Conservation (phyloP, 2,888 invertebrate genomes). For the Sphaerophoria rueppellii region DNA sequence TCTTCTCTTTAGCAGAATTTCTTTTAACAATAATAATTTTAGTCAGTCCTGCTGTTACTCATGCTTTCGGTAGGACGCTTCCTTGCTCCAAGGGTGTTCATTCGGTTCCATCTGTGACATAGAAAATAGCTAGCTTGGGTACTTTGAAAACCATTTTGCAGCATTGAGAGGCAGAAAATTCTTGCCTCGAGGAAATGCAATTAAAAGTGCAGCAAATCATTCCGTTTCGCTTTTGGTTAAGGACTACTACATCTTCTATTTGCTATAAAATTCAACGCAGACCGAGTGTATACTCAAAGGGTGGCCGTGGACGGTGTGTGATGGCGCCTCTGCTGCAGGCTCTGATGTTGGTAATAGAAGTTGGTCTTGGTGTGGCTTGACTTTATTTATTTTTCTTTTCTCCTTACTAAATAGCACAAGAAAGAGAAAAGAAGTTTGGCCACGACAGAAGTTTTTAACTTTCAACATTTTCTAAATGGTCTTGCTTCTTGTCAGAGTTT, state of each 20-base stretch:
- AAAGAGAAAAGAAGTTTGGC: slow-evolving; percentile 24
- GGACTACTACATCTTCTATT: slow-evolving; percentile 25
- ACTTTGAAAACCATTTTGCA: slow-evolving; percentile 26
- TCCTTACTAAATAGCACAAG: neutral
- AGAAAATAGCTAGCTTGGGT: slow-evolving; percentile 25
- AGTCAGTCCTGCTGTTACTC: slow-evolving; percentile 25
- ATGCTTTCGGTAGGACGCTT: no score
- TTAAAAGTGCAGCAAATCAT: slow-evolving; percentile 72
- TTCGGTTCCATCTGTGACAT: slow-evolving; percentile 65
- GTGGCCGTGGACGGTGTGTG: neutral
- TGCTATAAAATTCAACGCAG: neutral
- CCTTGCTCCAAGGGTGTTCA: neutral
- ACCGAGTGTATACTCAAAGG: slow-evolving; percentile 1
- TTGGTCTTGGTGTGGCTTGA: neutral
- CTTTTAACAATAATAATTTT: slow-evolving; percentile 29
- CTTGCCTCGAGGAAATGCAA: slow-evolving; percentile 62
- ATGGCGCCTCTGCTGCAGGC: neutral
- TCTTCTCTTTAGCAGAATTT: slow-evolving; percentile 32
- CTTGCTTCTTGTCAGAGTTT: slow-evolving; percentile 32
- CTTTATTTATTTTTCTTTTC: slow-evolving; percentile 4
- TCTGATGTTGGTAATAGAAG: neutral
- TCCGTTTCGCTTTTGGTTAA: slow-evolving; percentile 32
- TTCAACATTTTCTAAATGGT: slow-evolving; percentile 59
- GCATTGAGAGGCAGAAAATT: slow-evolving; percentile 31
- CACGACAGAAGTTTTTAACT: slow-evolving; percentile 62